Evolutionary conservation across 2,888 invertebrate species (phyloP).

Genomic region (Agriopis leucophaearia): DNA sequence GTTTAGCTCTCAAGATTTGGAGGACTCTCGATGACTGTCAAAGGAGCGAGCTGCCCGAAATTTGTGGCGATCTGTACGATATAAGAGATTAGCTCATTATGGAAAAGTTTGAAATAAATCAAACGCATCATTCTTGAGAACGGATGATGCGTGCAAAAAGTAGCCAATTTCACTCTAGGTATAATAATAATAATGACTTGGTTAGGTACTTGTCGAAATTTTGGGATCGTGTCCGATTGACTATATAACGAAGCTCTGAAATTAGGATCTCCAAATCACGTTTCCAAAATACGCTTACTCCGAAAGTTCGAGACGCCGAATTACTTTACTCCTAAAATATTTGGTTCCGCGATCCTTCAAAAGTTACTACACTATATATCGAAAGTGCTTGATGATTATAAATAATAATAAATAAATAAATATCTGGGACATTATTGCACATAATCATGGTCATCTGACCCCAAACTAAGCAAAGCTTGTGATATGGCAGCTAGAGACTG

Average conservation of each 20-base stretch:
- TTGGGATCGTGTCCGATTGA: neutral
- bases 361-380: neutral
- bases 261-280: neutral
- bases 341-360: neutral
- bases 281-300: neutral
- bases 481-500: no score
- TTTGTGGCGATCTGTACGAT: slow-evolving; percentile 27
- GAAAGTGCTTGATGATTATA: neutral
- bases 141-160: neutral
- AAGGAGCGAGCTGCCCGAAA: slow-evolving; percentile 51
- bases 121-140: neutral
- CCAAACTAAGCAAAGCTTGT: no score
- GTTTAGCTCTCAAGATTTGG: slow-evolving; percentile 67
- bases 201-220: neutral
- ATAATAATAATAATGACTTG: no score
- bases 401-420: no score
- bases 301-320: neutral
- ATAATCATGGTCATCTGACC: no score
- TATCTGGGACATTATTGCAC: no score
- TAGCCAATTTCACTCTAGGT: neutral
- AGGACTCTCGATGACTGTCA: slow-evolving; percentile 58
- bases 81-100: slow-evolving; percentile 37
- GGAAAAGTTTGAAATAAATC: neutral
- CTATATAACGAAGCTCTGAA: neutral
- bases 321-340: neutral